Base-by-base conservation (phyloP, 1,140 invertebrate species). In the Conus ventricosus region DNA sequence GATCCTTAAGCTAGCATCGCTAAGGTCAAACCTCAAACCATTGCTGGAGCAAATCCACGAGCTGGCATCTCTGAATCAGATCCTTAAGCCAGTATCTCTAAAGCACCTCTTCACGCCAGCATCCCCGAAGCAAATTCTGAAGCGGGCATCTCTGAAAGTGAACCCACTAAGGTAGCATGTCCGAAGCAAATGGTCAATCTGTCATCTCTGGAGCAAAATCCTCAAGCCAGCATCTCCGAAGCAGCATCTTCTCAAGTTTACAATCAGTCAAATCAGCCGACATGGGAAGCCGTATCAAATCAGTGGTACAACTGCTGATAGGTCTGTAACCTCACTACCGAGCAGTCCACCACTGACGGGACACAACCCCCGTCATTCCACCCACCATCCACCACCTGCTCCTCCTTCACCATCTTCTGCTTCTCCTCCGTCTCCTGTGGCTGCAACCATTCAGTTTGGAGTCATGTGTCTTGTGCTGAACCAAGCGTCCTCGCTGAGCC, bases 231-330 rank as follows among this genome's bases (percentile, higher is more conserved):
- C 39, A 39, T 15, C 57, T 60, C 57, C 57, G 57, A 0, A 60
- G 57, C 57, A 60, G 39, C 39, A 39, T 39, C 39, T 39, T 39
- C 60, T 20, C 13, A 11, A 71, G 23, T 71, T 71, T 71, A 6
- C 17, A 71, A 0, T 6, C 67, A 71, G 20, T n/a, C 67, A 71
- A 8, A 60, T 11, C 57, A 60, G 57, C 57, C 15, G 57, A 60
- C 5, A 55, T 71, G 71, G 54, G 75, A n/a, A 20, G 63, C 67
- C 85, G 85, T 87, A 87, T 76, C 85, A 87, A 87, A 87, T 87
- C 85, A 87, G 85, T 87, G 85, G 85, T 87, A 87, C 85, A 87
- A 87, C 85, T 87, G 85, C 85, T 87, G 85, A 87, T 87, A 87
- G 53, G 0, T 23, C 57, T 4, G 51, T 7, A 27, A 4, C 5